A percentile compares a stretch with the other conserved stretches of the same genome.
Evolutionary conservation across 2,113 vertebrate genomes (phyloP).

Genomic region (Pandion haliaetus): DNA sequence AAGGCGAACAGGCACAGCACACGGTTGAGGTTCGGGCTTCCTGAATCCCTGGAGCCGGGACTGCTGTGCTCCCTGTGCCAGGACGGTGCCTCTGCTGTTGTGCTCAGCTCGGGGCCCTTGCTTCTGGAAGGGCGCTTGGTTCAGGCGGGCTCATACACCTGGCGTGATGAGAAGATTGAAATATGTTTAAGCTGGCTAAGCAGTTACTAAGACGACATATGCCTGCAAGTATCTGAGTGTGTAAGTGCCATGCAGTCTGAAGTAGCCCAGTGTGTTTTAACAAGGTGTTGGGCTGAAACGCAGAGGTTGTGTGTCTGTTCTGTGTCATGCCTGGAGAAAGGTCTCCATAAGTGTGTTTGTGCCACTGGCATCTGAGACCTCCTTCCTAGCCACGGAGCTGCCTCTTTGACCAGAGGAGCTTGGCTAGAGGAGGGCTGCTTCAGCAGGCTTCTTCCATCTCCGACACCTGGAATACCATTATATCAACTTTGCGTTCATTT

Average conservation of each 20-base stretch:
- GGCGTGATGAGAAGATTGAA: neutral
- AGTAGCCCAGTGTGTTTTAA: neutral
- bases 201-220: neutral
- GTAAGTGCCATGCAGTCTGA: neutral
- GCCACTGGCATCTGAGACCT: neutral
- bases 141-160: accelerated
- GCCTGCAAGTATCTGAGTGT: neutral
- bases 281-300: neutral
- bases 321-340: neutral
- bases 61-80: neutral
- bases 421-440: neutral
- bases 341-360: neutral
- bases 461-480: no score
- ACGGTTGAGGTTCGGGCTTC: neutral
- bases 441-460: neutral
- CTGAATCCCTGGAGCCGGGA: neutral
- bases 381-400: neutral
- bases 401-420: neutral
- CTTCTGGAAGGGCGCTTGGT: neutral
- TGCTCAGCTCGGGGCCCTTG: neutral
- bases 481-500: neutral
- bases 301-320: no score
- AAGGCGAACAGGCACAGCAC: neutral
- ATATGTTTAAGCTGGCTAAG: neutral
- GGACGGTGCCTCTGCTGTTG: neutral